Conservation (phyloP, 2,797 vertebrate species). For the Darevskia mixta region DNA sequence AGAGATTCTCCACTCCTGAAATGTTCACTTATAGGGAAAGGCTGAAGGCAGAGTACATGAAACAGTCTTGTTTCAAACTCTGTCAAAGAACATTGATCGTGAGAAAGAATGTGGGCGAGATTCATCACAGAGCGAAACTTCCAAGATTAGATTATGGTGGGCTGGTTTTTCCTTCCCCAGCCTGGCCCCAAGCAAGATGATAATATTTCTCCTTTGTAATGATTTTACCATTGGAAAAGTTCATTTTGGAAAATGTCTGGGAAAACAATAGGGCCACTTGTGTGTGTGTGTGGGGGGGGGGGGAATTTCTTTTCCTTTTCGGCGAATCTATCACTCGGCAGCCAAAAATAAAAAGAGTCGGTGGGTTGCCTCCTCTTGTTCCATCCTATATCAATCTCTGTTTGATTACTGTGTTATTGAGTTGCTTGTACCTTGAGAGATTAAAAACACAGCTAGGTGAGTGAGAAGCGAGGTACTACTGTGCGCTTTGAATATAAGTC, state of each 20-base stretch:
- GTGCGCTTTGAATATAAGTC: constrained; percentile 50
- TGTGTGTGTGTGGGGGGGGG: too few relatives aligned
- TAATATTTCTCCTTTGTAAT: constrained; percentile 46
- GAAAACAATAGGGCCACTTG: constrained; percentile 36
- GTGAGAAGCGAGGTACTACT: constrained; percentile 33
- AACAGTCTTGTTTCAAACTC: neutral
- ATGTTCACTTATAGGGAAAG: neutral
- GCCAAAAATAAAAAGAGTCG: constrained; percentile 8
- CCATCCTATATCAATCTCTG: constrained; percentile 55
- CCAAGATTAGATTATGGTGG: neutral
- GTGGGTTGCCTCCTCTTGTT: constrained; percentile 49
- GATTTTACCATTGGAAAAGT: constrained; percentile 59
- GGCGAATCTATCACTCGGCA: constrained; percentile 30
- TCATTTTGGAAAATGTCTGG: constrained; percentile 42
- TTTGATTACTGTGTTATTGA: constrained; percentile 70
- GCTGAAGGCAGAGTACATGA: too few relatives aligned
- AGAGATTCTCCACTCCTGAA: neutral
- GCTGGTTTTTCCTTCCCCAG: constrained; percentile 9
- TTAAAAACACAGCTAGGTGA: constrained; percentile 64
- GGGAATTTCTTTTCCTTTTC: constrained; percentile 42
- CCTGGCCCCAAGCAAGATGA: constrained; percentile 19
- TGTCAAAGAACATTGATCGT: neutral
- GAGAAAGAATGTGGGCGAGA: constrained; percentile 13
- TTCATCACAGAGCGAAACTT: neutral
- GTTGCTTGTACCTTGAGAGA: constrained; percentile 62